These are phyloP conservation scores for Pollenia labialis DNA, from an alignment of 2,888 invertebrate genomes.

Conservation along the genomic window DNA sequence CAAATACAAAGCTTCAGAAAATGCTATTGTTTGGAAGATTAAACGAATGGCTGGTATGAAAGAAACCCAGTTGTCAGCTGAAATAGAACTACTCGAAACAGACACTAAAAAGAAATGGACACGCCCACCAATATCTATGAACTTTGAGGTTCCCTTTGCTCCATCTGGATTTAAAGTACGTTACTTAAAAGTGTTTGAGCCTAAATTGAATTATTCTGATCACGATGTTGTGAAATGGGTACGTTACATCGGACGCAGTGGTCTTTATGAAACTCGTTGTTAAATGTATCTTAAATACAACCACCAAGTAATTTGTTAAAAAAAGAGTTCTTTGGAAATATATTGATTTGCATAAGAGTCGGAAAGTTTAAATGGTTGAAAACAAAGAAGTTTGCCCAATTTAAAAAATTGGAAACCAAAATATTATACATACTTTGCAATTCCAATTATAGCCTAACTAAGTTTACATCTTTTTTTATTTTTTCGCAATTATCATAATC, in stretches of 20 bases:
- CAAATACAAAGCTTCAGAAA: slow-evolving; percentile 99
- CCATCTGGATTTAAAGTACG: slow-evolving; percentile 99
- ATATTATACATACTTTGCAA: slow-evolving; percentile 51
- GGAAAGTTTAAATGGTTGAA: slow-evolving; percentile 43
- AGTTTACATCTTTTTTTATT: slow-evolving; percentile 21
- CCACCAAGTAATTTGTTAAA: not conserved
- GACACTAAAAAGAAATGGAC: slow-evolving; percentile 99
- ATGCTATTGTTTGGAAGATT: slow-evolving; percentile 98
- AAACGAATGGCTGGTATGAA: slow-evolving; percentile 99
- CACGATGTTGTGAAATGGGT: slow-evolving; percentile 99
- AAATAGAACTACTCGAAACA: slow-evolving; percentile 98
- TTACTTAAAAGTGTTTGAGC: slow-evolving; percentile 99
- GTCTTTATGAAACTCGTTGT: slow-evolving; percentile 99
- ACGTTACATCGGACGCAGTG: slow-evolving; percentile 99
- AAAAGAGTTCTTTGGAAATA: not conserved
- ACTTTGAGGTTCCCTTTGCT: slow-evolving; percentile 99
- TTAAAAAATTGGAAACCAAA: slow-evolving; percentile 57
- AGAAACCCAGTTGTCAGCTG: slow-evolving; percentile 99
- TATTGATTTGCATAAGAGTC: slow-evolving; percentile 1
- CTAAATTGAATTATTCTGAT: slow-evolving; percentile 99
- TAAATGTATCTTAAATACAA: slow-evolving; percentile 84
- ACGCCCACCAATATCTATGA: slow-evolving; percentile 99
- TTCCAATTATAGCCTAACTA: slow-evolving; percentile 63
- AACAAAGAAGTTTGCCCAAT: slow-evolving; percentile 44
- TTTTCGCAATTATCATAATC: not conserved